These are phyloP conservation scores for Neomonachus schauinslandi DNA, from an alignment of 2,113 vertebrate genomes.

Conservation along the genomic window DNA sequence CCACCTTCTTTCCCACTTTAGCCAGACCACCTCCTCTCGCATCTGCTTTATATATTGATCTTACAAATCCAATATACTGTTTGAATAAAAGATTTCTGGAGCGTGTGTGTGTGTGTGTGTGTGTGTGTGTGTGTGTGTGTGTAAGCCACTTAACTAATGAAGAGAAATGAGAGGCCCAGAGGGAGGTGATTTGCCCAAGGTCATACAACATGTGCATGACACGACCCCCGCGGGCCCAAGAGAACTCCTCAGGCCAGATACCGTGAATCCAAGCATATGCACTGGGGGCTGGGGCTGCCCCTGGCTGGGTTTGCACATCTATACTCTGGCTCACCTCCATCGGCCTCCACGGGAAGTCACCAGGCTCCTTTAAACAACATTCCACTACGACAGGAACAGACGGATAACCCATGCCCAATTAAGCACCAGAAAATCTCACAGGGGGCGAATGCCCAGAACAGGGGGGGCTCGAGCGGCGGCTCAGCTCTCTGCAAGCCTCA, in stretches of 20 bases:
- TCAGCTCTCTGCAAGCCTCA: constrained; percentile 52
- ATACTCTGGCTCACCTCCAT: constrained; percentile 20
- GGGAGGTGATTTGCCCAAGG: not conserved
- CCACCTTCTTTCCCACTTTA: not conserved
- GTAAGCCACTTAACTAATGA: constrained; percentile 28
- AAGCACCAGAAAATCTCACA: constrained; percentile 20
- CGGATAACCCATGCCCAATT: not conserved
- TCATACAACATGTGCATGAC: not conserved
- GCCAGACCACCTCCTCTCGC: not conserved
- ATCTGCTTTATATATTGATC: not conserved
- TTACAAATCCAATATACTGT: not conserved
- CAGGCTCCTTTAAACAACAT: constrained; percentile 46
- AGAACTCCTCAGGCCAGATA: not conserved
- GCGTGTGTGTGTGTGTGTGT: not conserved
- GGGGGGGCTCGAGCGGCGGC: not conserved
- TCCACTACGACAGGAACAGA: constrained; percentile 28
- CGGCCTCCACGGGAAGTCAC: constrained; percentile 11
- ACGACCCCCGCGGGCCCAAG: too few relatives aligned
- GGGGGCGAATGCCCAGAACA: not conserved
- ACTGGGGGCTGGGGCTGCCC: not conserved
- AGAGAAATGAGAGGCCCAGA: not conserved
- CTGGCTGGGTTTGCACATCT: not conserved
- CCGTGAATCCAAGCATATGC: not conserved
- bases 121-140: not conserved
- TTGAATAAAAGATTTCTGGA: constrained; percentile 5